These are phyloP conservation scores for Morinoia aosen DNA, from an alignment of 2,888 invertebrate species.

Conservation along the genomic window DNA sequence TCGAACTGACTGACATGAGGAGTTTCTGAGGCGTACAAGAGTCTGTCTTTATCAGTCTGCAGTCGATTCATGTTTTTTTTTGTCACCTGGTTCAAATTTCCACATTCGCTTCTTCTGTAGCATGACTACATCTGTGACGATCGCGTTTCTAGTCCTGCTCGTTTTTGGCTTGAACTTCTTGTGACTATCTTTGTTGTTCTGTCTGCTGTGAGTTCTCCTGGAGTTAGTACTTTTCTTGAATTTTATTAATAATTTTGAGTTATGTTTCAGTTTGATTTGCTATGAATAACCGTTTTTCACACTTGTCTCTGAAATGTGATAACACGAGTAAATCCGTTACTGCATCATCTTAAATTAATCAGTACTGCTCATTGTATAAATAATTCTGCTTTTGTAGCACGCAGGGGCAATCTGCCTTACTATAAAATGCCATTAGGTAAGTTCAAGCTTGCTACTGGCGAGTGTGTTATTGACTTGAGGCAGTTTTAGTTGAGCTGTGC, in stretches of 20 bases:
- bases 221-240: not conserved
- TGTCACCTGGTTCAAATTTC: not conserved
- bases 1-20: not conserved
- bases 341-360: conserved; percentile 4
- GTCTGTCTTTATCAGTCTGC: not conserved
- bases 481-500: not conserved
- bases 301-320: not conserved
- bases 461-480: not conserved
- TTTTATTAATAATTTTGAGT: not conserved
- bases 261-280: not conserved
- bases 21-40: not conserved
- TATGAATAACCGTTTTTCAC: not conserved
- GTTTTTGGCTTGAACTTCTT: not conserved
- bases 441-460: not conserved
- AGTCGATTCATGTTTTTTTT: not conserved
- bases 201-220: not conserved
- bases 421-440: not conserved
- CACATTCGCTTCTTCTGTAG: not conserved
- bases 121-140: not conserved
- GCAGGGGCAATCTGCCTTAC: not conserved
- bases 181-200: not conserved
- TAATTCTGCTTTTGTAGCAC: not conserved
- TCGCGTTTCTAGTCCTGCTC: not conserved
- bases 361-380: not conserved
- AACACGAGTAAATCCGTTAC: not conserved